These are phyloP conservation scores for Microcebus lehilahytsara DNA, from an alignment of 2,113 vertebrate genomes.

Conservation along the genomic window DNA sequence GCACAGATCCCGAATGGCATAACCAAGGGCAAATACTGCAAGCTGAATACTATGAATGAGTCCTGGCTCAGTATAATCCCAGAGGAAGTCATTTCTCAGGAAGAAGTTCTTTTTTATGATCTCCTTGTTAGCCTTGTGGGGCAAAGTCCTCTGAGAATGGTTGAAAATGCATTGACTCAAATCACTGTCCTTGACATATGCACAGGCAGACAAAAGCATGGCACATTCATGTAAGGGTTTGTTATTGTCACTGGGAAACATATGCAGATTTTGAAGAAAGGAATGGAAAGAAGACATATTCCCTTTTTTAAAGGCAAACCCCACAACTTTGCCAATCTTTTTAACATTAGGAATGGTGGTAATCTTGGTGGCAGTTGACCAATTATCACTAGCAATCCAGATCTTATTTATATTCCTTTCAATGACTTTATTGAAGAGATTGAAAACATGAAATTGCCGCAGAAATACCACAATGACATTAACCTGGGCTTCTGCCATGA, in stretches of 20 bases:
- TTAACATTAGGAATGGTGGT: conserved; percentile 80
- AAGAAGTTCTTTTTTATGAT: conserved; percentile 49
- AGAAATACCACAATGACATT: conserved; percentile 91
- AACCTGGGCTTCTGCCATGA: conserved; percentile 84
- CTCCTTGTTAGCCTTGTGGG: not conserved
- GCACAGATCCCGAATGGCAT: conserved; percentile 86
- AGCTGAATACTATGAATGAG: conserved; percentile 86
- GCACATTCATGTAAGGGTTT: conserved; percentile 85
- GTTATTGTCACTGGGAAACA: conserved; percentile 76
- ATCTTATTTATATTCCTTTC: conserved; percentile 83
- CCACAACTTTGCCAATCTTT: conserved; percentile 88
- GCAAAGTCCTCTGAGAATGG: conserved; percentile 68
- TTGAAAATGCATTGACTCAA: conserved; percentile 83
- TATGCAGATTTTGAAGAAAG: conserved; percentile 84
- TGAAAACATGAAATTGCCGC: conserved; percentile 85
- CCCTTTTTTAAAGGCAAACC: conserved; percentile 90
- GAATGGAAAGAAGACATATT: conserved; percentile 82
- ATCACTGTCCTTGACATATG: conserved; percentile 73
- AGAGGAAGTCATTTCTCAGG: conserved; percentile 81
- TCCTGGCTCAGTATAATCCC: conserved; percentile 77
- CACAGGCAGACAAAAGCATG: conserved; percentile 74
- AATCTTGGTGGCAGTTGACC: conserved; percentile 86
- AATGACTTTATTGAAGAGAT: conserved; percentile 84
- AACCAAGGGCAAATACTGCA: conserved; percentile 86
- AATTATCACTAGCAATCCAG: conserved; percentile 94